Evolutionary conservation across 2,113 vertebrate species (phyloP), one percentile per base, ranked within the genome.

Genomic region (Drymodes brunneopygia): DNA sequence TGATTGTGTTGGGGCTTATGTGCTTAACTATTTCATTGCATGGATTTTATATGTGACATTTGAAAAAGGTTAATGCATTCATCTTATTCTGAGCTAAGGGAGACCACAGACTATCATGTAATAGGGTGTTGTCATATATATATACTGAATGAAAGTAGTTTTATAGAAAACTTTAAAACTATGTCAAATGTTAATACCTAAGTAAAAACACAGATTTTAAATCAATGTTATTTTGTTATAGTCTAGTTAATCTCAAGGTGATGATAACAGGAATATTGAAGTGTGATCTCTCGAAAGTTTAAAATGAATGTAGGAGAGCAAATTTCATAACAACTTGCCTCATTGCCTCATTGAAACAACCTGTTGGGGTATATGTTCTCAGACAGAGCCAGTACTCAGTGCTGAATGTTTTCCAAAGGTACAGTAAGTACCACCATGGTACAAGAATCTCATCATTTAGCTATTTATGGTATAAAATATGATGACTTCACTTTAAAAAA

Each of bases 1-100:
- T 91, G 81, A 81, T 51, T 92, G 51, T 73, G 45, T 60, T 60
- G 33, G 33, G 67, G 71, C 51, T 92, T 86, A 73, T 25, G 31
- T 74, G 60, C 53, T 85, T 97, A 94, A 95, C 78, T 90, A 90
- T 95, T 95, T 95, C 45, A 90, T 35, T 54, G 78, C 74, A 93
- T 0, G 12, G 58, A 79, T 90, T 90, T 91, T 53, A 75, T 28
- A 92, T n/a, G 58, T 47, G 54, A 85, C 29, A 72, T 91, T 95
- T 95, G 57, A 16, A 35, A 90, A 95, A 96, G 70, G 54, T 82
- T 80, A 95, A 96, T 91, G 61, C 54, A 94, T 69, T 95, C 31
- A 77, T 72, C 27, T 28, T 77, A 77, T 69, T 74, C 69, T 36
- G 27, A 88, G 67, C 40, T 64, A 73, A 70, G 31, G 13, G 62